These are phyloP conservation scores for Clarias laeviceps DNA, from an alignment of 2,797 vertebrate genomes.

Conservation along the genomic window DNA sequence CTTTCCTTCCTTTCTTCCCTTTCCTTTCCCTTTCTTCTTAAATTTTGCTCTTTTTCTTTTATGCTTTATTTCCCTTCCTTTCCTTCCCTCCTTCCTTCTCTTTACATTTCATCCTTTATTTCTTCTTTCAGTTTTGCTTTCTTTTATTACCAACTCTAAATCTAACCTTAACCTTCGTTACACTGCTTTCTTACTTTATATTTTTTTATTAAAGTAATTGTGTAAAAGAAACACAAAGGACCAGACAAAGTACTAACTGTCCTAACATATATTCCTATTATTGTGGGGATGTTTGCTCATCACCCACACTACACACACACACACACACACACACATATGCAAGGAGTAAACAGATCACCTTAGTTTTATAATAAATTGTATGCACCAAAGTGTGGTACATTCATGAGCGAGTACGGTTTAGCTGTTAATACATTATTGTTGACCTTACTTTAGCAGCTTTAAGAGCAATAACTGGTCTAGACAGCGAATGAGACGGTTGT, in stretches of 20 bases:
- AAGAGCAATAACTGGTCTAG: neutral
- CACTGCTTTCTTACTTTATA: neutral
- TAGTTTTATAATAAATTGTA: too few relatives aligned
- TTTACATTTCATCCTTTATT: neutral
- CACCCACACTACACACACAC: neutral
- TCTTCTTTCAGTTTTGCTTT: too few relatives aligned
- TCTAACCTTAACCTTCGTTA: neutral
- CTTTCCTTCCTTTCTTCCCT: neutral
- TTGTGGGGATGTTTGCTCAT: neutral
- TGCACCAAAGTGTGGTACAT: too few relatives aligned
- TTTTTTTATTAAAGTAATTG: too few relatives aligned
- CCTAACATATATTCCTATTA: neutral
- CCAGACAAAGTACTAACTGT: neutral
- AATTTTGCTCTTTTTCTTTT: neutral
- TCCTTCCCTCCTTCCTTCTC: neutral
- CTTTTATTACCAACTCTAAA: neutral
- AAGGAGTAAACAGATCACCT: too few relatives aligned
- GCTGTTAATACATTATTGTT: too few relatives aligned
- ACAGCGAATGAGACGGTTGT: neutral
- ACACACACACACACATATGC: neutral
- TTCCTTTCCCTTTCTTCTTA: neutral
- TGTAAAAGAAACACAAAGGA: neutral
- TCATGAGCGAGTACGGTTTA: too few relatives aligned
- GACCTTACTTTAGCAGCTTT: neutral
- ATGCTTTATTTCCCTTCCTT: too few relatives aligned